These are phyloP conservation scores for Strix uralensis DNA, from an alignment of 2,113 vertebrate species.

Conservation along the genomic window DNA sequence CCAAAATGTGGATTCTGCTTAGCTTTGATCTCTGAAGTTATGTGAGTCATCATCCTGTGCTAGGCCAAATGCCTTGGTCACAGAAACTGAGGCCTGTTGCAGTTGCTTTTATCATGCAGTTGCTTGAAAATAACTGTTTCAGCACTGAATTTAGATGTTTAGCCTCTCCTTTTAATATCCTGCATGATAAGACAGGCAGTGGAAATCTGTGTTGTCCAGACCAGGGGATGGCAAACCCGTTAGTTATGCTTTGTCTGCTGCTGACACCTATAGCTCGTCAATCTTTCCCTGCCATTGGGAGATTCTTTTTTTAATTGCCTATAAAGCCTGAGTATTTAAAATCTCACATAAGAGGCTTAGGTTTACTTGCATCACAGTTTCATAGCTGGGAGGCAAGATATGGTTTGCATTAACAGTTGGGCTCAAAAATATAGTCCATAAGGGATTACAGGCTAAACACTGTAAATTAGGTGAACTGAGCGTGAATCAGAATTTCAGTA, in stretches of 20 bases:
- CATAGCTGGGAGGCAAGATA: slow-evolving; percentile 9
- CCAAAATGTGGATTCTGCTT: not conserved
- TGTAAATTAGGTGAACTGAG: not conserved
- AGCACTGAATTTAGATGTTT: not conserved
- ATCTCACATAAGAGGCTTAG: slow-evolving; percentile 47
- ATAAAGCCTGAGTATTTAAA: not conserved
- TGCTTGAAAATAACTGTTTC: not conserved
- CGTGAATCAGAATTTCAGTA: not conserved
- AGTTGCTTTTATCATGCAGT: not conserved
- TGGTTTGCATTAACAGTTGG: not conserved
- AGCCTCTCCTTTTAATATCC: not conserved
- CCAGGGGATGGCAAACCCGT: not conserved
- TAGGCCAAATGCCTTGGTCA: not conserved
- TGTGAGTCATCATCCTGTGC: not conserved
- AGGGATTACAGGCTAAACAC: not conserved
- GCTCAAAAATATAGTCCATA: not conserved
- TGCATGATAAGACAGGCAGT: not conserved
- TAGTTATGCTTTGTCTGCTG: not conserved
- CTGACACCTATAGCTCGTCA: not conserved
- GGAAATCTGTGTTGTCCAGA: not conserved
- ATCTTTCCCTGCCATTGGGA: not conserved
- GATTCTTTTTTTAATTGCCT: slow-evolving; percentile 21
- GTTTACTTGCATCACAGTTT: not conserved
- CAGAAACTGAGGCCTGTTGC: not conserved
- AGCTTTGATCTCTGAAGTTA: not conserved